A percentile compares a stretch with the other conserved stretches of the same genome.
Conservation (phyloP, 2,113 vertebrate species). For the Gadus macrocephalus region DNA sequence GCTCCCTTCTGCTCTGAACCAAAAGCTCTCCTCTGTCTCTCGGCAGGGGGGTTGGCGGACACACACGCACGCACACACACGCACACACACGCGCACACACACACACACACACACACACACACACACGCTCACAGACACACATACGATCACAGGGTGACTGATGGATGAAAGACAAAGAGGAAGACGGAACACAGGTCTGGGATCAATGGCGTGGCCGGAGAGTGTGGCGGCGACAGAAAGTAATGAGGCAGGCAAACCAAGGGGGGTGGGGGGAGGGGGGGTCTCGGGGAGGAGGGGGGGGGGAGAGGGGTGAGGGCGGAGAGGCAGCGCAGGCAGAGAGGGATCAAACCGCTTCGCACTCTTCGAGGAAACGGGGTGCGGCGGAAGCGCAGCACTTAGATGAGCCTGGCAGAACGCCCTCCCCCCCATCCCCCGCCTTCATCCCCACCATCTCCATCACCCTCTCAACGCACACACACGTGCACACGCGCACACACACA, state of each 20-base stretch:
- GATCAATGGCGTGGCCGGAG: background rate
- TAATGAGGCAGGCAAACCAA: background rate
- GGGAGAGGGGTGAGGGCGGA: slow-evolving; percentile 25
- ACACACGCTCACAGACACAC: no score
- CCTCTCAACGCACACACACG: background rate
- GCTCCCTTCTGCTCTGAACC: no score
- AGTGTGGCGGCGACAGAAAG: background rate
- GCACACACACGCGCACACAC: no score
- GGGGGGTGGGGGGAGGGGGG: background rate
- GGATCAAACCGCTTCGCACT: background rate
- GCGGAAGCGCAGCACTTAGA: background rate
- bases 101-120: no score
- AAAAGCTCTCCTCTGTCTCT: no score
- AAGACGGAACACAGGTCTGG: no score
- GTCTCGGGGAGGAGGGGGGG: background rate
- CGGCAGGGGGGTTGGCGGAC: no score
- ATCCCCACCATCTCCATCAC: no score
- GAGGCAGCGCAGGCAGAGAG: background rate
- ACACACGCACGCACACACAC: no score
- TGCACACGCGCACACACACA: background rate
- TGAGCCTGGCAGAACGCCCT: background rate
- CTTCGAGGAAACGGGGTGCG: background rate
- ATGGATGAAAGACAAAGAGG: no score
- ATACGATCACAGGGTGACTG: no score
- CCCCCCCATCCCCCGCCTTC: no score